A percentile compares a stretch with the other conserved stretches of the same genome.
phyloP scores from a whole-genome alignment of 2,888 invertebrate genomes.

The Eristalinus sepulchralis region DNA sequence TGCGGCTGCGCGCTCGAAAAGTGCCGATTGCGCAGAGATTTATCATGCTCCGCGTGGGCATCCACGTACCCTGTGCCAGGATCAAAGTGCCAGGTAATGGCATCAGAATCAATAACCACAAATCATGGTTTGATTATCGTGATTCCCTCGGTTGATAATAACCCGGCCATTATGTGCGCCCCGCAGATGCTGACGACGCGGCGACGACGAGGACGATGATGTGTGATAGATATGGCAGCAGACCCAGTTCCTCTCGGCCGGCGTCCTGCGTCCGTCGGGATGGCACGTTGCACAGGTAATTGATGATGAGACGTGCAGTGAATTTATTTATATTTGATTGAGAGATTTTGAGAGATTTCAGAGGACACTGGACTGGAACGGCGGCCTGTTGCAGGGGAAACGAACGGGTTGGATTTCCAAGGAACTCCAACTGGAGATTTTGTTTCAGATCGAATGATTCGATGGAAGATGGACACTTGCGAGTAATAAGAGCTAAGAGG shows the following conservation, averaged over 20 bases:
- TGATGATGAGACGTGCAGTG: slow-evolving; percentile 51
- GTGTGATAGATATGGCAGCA: slow-evolving; percentile 59
- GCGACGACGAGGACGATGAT: slow-evolving; percentile 53
- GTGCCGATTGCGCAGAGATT: slow-evolving; percentile 58
- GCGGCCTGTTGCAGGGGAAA: background rate
- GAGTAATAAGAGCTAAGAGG: background rate
- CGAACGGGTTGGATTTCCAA: background rate
- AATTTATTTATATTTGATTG: slow-evolving; percentile 66
- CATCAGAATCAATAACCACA: slow-evolving; percentile 71
- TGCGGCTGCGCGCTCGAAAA: slow-evolving; percentile 20
- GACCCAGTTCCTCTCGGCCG: background rate
- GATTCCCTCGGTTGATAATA: slow-evolving; percentile 61
- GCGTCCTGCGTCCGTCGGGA: slow-evolving; percentile 1
- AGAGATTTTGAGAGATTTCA: slow-evolving; percentile 63
- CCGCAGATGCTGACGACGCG: slow-evolving; percentile 1
- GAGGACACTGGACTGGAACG: background rate
- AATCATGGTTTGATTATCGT: slow-evolving; percentile 71
- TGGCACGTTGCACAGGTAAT: slow-evolving; percentile 53
- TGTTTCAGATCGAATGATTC: background rate
- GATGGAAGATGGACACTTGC: background rate
- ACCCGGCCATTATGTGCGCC: slow-evolving; percentile 35
- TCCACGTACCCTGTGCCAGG: slow-evolving; percentile 21
- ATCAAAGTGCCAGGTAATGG: slow-evolving; percentile 70
- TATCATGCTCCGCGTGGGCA: slow-evolving; percentile 65
- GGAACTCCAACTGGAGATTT: background rate